These are phyloP conservation scores for Micropterix aruncella DNA, from an alignment of 2,888 invertebrate genomes.

Conservation along the genomic window DNA sequence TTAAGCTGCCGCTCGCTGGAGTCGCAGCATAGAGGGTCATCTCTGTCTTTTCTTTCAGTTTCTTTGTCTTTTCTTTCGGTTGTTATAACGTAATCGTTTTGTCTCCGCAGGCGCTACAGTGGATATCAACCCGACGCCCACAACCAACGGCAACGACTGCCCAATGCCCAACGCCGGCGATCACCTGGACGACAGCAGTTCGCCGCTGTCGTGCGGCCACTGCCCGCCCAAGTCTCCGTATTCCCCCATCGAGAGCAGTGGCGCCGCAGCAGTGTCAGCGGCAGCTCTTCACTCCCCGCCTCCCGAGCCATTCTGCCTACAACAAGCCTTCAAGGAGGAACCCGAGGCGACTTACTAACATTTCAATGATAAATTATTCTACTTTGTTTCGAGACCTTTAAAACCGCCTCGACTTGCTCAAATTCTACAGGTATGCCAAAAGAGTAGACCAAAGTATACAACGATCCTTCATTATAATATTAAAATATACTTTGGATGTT, in stretches of 20 bases:
- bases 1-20: too few species aligned
- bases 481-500: too few species aligned
- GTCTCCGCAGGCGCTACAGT: constrained; percentile 1
- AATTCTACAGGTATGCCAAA: too few species aligned
- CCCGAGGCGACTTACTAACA: constrained; percentile 15
- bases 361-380: too few species aligned
- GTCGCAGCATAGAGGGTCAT: too few species aligned
- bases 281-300: neutral
- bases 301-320: neutral
- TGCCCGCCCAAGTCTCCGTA: neutral
- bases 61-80: too few species aligned
- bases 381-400: too few species aligned
- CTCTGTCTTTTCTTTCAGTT: too few species aligned
- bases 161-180: neutral
- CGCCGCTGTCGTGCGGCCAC: neutral
- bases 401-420: too few species aligned
- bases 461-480: too few species aligned
- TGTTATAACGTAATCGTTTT: too few species aligned
- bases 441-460: too few species aligned
- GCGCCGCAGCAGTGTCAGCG: neutral
- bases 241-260: neutral
- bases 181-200: neutral
- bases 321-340: neutral
- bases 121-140: neutral
- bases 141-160: constrained; percentile 1